Base-by-base conservation (phyloP, 2,113 vertebrate genomes). In the Hepsetus odoe region DNA sequence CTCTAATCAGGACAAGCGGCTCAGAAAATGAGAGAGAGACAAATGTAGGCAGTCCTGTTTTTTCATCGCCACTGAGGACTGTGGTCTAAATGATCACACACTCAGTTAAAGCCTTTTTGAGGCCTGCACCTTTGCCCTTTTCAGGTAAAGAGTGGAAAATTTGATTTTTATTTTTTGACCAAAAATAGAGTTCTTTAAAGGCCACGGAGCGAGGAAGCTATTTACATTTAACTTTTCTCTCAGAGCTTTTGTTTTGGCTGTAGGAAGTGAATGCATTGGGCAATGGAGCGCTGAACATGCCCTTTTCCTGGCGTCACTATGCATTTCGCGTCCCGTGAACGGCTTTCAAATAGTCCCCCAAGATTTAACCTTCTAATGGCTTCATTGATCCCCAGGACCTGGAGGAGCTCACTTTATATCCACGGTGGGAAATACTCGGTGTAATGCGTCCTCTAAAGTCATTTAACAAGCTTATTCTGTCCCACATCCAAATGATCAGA, bases 261-360 rank as follows among this genome's bases (percentile, higher is more conserved):
- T 28, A 33, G 30, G 18, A 64, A 64, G 26, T 70, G 49, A 55
- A 56, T 12, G n/a, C 28, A 20, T 38, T 42, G 38, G 20, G 30
- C 32, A 72, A 35, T 55, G 49, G 49, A 56, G 32, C 69, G n/a
- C 49, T 38, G 30, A 72, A 11, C 9, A 46, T 28, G 24, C n/a
- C 22, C 18, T 72, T 38, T 72, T 35, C 6, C 49, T 14, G 32
- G 68, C 28, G 38, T 33, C 20, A 22, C 30, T 20, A 51, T 20
- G 10, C 68, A 70, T 70, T 70, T 70, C 68, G 35, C 35, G 51
- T 72, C 28, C 18, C 69, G 14, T 35, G 49, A 56, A 56, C 51
- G 40, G 33, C 51, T 40, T 56, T 72, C 28, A 55, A 72, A 56
- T 22, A 8, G 68, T 35, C 46, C 61, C 33, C 58, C 2, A 32